Evolutionary conservation across 2,113 vertebrate genomes (phyloP).

Genomic region (Sisor rabdophorus): DNA sequence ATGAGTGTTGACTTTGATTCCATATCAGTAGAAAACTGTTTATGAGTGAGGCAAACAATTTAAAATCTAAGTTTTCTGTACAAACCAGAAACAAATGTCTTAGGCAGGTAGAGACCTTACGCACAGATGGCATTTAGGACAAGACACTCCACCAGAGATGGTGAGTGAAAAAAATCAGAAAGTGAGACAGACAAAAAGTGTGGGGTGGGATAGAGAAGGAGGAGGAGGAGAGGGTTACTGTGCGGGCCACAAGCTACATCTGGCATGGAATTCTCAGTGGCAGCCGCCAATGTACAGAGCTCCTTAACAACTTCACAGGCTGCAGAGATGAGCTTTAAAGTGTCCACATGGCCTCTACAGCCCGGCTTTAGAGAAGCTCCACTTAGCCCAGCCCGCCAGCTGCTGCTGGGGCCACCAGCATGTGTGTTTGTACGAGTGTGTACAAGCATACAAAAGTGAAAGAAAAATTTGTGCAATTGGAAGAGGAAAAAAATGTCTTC

Average conservation of each 20-base stretch:
- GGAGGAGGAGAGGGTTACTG: slow-evolving; percentile 14
- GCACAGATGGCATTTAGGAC: slow-evolving; percentile 48
- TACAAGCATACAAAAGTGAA: slow-evolving; percentile 3
- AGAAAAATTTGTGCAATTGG: slow-evolving; percentile 34
- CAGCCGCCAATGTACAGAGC: slow-evolving; percentile 75
- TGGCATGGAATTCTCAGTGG: slow-evolving; percentile 75
- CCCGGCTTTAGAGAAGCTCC: slow-evolving; percentile 70
- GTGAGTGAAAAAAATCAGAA: slow-evolving; percentile 30
- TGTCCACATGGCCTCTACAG: slow-evolving; percentile 75
- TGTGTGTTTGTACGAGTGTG: slow-evolving; percentile 38
- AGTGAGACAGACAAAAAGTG: slow-evolving; percentile 54
- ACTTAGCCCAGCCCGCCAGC: slow-evolving; percentile 54
- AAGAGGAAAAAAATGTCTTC: background rate
- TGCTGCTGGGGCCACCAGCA: slow-evolving; percentile 53
- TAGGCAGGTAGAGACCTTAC: slow-evolving; percentile 36
- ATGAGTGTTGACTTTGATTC: background rate
- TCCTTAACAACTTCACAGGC: slow-evolving; percentile 79
- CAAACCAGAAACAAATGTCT: background rate
- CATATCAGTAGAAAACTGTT: slow-evolving; percentile 1
- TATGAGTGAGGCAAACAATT: background rate
- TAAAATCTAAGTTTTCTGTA: background rate
- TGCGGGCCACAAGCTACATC: slow-evolving; percentile 64
- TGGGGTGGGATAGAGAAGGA: slow-evolving; percentile 50
- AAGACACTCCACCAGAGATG: slow-evolving; percentile 40
- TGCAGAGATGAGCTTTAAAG: slow-evolving; percentile 79